Base-by-base conservation (phyloP, 2,113 vertebrate species). In the Protomyctophum bolini region DNA sequence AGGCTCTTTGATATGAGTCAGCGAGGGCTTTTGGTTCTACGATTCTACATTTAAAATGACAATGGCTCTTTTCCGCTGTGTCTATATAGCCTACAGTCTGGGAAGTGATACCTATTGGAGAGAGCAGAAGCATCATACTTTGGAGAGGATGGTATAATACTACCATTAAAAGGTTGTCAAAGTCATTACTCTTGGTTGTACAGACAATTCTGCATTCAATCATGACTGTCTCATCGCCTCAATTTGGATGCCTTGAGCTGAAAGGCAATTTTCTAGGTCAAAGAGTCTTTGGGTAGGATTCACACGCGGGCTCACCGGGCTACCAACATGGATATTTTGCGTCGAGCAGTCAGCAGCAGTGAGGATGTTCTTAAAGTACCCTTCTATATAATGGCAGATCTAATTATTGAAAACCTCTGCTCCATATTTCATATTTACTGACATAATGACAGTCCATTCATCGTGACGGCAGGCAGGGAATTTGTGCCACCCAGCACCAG, bases 381-480 rank as follows among this genome's bases (percentile, higher is more conserved):
- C 52, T 55, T 33, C 70, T 63, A 52, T 79, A 72, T 80, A 73
- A 74, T 12, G 48, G 33, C 72, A 68, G 68, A 85, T 88, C 69
- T 62, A 82, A 89, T 87, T 83, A 85, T 85, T 63, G 50, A 75
- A 82, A 83, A 65, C 50, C 65, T 52, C 63, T 75, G 52, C 45
- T 61, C 56, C 21, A 60, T 28, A 68, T 81, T 68, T 76, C 61
- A 80, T 76, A 80, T 83, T 81, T 81, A 84, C 79, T 83, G 78
- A 87, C 86, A 83, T 73, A 78, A 63, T 77, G 81, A 73, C 79
- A 58, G 62, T 63, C 60, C 76, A 80, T 85, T 84, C 74, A 70
- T 83, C 56, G 66, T 68, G 86, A 81, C 80, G 79, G 83, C 80
- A 83, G 84, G 83, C 76, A 63, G 69, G 61, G 72, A 79, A 77